Evolutionary conservation across 2,888 invertebrate species (phyloP).

Genomic region (Lordiphosa fenestrarum): DNA sequence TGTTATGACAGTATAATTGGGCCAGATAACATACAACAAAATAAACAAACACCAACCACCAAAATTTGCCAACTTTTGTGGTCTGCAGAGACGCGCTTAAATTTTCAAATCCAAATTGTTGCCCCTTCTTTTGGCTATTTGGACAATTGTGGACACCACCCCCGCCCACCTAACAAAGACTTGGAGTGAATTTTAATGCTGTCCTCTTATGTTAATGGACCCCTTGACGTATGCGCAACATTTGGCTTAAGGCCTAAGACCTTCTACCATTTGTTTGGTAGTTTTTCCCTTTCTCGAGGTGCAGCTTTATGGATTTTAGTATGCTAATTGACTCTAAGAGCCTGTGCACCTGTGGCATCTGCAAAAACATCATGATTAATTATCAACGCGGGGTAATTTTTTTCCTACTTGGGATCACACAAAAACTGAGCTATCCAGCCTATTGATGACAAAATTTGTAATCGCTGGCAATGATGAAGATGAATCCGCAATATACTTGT

Average conservation of each 20-base stretch:
- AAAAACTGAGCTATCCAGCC: conserved; percentile 51
- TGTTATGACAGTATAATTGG: conserved; percentile 71
- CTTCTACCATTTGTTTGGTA: conserved; percentile 15
- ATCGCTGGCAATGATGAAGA: conserved; percentile 47
- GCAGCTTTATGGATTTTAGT: conserved; percentile 13
- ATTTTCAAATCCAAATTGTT: conserved; percentile 48
- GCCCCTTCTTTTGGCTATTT: conserved; percentile 19
- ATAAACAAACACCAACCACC: conserved; percentile 30
- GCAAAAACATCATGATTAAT: conserved; percentile 24
- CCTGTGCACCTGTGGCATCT: conserved; percentile 15
- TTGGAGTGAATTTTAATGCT: conserved; percentile 6
- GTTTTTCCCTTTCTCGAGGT: conserved; percentile 12
- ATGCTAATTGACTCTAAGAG: conserved; percentile 21
- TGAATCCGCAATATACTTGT: conserved; percentile 47
- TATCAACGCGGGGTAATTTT: conserved; percentile 32
- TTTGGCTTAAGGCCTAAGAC: conserved; percentile 4
- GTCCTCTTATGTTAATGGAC: too few species aligned
- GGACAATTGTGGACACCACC: conserved; percentile 3
- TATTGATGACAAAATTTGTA: conserved; percentile 61
- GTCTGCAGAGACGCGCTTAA: conserved; percentile 42
- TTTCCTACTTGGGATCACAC: conserved; percentile 16
- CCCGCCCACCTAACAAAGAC: conserved; percentile 9
- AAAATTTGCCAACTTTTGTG: conserved; percentile 29
- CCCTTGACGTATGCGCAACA: conserved; percentile 25
- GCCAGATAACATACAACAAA: conserved; percentile 35